Conservation (phyloP, 2,888 invertebrate genomes). For the Drosophila flavopinicola region DNA sequence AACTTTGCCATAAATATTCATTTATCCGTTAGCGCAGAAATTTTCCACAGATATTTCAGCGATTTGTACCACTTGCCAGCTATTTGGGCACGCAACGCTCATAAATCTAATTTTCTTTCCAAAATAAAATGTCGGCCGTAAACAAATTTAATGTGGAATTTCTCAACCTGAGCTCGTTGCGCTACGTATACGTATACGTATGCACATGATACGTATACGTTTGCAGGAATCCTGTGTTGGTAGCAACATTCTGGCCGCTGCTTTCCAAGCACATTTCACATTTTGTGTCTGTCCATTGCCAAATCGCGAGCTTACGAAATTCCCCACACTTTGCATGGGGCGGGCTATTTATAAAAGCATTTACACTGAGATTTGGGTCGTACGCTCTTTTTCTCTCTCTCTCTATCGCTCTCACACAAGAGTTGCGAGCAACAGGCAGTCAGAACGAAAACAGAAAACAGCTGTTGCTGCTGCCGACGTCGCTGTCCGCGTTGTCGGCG, state of each 20-base stretch:
- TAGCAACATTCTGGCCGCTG: constrained; percentile 40
- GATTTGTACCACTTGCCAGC: constrained; percentile 24
- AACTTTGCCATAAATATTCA: constrained; percentile 7
- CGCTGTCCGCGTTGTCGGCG: constrained; percentile 15
- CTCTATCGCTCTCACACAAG: constrained; percentile 1
- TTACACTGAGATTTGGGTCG: constrained; percentile 54
- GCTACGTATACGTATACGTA: constrained; percentile 4
- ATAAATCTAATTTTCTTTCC: constrained; percentile 39
- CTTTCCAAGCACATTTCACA: constrained; percentile 54
- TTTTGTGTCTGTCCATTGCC: constrained; percentile 41
- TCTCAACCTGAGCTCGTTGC: constrained; percentile 38
- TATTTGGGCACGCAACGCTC: constrained; percentile 11
- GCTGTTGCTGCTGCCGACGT: constrained; percentile 57
- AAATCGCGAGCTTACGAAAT: constrained; percentile 72
- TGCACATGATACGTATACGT: too few relatives aligned
- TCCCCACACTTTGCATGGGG: constrained; percentile 48
- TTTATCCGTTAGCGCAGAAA: constrained; percentile 14
- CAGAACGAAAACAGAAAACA: constrained; percentile 68
- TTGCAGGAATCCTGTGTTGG: constrained; percentile 34
- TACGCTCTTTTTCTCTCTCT: neutral
- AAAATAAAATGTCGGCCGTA: constrained; percentile 31
- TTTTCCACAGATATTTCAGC: constrained; percentile 47
- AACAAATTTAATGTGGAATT: constrained; percentile 45
- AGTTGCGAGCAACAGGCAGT: constrained; percentile 48
- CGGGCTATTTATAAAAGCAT: constrained; percentile 53